Evolutionary conservation across 2,888 invertebrate species (phyloP).

Genomic region (Kryphioiulus occultus): DNA sequence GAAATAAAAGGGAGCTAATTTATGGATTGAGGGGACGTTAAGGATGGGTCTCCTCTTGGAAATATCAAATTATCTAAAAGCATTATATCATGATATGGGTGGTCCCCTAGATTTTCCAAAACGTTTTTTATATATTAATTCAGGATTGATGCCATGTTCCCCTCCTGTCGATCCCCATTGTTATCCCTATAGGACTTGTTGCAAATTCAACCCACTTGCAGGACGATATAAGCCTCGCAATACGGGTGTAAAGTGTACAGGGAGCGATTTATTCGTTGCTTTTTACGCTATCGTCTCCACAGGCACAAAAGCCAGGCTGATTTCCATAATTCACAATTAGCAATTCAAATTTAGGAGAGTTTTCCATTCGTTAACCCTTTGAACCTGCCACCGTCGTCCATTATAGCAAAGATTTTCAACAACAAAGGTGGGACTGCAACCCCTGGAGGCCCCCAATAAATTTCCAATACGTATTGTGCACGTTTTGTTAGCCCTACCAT

Average conservation of each 20-base stretch:
- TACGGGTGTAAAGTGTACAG: background rate
- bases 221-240: background rate
- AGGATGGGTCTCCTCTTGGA: background rate
- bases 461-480: constrained; percentile 16
- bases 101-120: background rate
- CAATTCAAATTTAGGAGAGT: constrained; percentile 14
- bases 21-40: background rate
- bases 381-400: background rate
- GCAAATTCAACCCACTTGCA: constrained; percentile 2
- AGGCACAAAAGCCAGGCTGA: background rate
- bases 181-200: background rate
- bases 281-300: background rate
- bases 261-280: background rate
- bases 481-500: constrained; percentile 11
- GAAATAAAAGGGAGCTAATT: background rate
- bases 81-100: constrained; percentile 2
- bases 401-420: background rate
- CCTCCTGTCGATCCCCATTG: background rate
- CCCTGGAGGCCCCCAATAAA: background rate
- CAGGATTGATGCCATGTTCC: background rate
- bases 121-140: constrained; percentile 17
- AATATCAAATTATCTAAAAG: background rate
- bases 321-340: constrained; percentile 31
- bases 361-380: constrained; percentile 22
- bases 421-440: background rate